These are phyloP conservation scores for Acridotheres tristis DNA, from an alignment of 2,797 vertebrate genomes.

Conservation along the genomic window DNA sequence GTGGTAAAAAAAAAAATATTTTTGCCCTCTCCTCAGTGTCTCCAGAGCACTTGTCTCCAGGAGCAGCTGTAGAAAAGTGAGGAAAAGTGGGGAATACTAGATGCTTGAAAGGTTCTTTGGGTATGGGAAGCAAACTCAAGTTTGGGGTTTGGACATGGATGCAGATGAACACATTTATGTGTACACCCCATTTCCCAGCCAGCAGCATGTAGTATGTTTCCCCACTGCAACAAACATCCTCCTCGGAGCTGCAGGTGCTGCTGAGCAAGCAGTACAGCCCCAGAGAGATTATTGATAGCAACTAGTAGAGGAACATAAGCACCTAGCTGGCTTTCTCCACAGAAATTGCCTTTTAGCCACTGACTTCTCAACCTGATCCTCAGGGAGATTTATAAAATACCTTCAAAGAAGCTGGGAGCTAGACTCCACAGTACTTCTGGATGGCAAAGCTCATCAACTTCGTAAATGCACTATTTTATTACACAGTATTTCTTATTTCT, in stretches of 20 bases:
- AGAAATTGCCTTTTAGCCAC: neutral
- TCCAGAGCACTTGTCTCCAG: neutral
- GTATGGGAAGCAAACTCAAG: neutral
- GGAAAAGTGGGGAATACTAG: neutral
- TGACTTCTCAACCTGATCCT: neutral
- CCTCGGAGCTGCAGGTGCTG: neutral
- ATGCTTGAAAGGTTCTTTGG: neutral
- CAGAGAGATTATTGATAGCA: neutral
- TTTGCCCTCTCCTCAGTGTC: neutral
- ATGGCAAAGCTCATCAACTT: neutral
- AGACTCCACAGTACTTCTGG: neutral
- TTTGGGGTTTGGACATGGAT: neutral
- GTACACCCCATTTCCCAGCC: neutral
- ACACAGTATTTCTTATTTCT: neutral
- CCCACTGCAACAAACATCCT: neutral
- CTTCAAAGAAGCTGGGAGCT: neutral
- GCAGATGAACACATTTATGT: neutral
- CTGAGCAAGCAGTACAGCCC: neutral
- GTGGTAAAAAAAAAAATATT: neutral
- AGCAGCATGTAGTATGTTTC: neutral
- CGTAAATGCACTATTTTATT: neutral
- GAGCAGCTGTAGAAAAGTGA: neutral
- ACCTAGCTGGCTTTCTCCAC: neutral
- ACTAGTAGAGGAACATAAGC: neutral
- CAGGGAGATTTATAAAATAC: neutral